Evolutionary conservation across 2,797 vertebrate genomes (phyloP), one percentile per base, ranked within the genome.

Genomic region (Gorsachius magnificus): DNA sequence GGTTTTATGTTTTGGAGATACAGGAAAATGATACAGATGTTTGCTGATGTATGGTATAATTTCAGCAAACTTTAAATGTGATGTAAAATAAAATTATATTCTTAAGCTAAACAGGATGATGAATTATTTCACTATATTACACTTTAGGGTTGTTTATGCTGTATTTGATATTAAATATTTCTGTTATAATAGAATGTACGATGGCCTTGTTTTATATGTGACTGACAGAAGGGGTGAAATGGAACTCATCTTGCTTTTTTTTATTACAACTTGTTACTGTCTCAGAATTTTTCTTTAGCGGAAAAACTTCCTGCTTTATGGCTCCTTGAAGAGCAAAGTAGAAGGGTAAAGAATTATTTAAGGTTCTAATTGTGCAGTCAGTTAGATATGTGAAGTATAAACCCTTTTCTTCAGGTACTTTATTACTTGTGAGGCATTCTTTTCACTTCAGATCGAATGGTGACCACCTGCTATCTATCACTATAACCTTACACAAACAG

Each of bases 341-440:
- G 96, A 98, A 94, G 43, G 61, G 79, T 94, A 97, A 98, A 98
- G 97, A 98, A 98, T 98, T 98, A 97, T 98, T 98, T 98, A 96
- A 97, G 96, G 87, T 97, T 98, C 22, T 96, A 97, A 97, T 98
- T 96, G 97, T 93, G 96, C 97, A 97, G 97, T 98, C 98, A 94
- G 94, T 92, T 96, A 95, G 92, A 85, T 90, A 48, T 56, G 70
- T 90, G 93, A 93, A 91, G 63, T 89, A 56, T 68, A 79, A 97
- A 88, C 63, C 1, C 57, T 89, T 97, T 91, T 93, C 70, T 94
- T 97, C 71, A 51, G 88, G 87, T 97, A 93, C 69, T 94, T 96
- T 95, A 91, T 79, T 89, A 83, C 93, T 96, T 54, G 31, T 51
- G 90, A 97, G 95, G 74, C 76, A 90, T 76, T 88, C 85, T 91